Evolutionary conservation across 2,888 invertebrate species (phyloP).

Genomic region (Archaeoteleia sp.): DNA sequence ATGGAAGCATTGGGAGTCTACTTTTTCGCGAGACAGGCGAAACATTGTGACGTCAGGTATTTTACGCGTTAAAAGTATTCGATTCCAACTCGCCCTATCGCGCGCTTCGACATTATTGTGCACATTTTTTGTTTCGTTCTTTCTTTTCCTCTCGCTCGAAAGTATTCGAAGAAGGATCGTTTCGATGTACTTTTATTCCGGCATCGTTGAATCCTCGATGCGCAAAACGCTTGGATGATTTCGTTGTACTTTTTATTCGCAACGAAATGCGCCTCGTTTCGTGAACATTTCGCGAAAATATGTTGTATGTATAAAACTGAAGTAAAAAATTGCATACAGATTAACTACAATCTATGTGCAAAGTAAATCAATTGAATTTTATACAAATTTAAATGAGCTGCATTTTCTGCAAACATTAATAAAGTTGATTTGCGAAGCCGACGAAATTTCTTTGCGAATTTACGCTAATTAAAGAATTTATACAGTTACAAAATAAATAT

Average conservation of each 20-base stretch:
- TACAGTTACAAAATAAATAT: too few species aligned
- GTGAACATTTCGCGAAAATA: slow-evolving; percentile 10
- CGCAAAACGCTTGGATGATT: slow-evolving; percentile 29
- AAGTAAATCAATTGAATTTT: too few species aligned
- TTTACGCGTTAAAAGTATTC: slow-evolving; percentile 25
- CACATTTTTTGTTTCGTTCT: slow-evolving; percentile 12
- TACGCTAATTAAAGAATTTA: too few species aligned
- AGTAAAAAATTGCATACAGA: slow-evolving; percentile 1
- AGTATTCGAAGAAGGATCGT: slow-evolving; percentile 29
- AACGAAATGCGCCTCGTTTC: slow-evolving; percentile 10
- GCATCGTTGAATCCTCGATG: slow-evolving; percentile 23
- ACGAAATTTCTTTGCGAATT: too few species aligned
- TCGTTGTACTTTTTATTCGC: slow-evolving; percentile 26
- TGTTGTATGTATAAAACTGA: slow-evolving; percentile 1
- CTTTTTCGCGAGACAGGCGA: slow-evolving; percentile 2
- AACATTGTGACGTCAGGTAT: slow-evolving; percentile 7
- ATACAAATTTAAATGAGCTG: too few species aligned
- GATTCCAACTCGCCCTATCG: slow-evolving; percentile 17
- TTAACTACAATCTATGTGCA: too few species aligned
- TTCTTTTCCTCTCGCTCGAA: slow-evolving; percentile 18
- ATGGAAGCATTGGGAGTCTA: not conserved
- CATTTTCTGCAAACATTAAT: too few species aligned
- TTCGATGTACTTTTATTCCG: slow-evolving; percentile 25
- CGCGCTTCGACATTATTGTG: slow-evolving; percentile 11
- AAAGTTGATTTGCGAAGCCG: too few species aligned